Conservation (phyloP, 2,797 vertebrate species). For the Rhinichthys osculus region DNA sequence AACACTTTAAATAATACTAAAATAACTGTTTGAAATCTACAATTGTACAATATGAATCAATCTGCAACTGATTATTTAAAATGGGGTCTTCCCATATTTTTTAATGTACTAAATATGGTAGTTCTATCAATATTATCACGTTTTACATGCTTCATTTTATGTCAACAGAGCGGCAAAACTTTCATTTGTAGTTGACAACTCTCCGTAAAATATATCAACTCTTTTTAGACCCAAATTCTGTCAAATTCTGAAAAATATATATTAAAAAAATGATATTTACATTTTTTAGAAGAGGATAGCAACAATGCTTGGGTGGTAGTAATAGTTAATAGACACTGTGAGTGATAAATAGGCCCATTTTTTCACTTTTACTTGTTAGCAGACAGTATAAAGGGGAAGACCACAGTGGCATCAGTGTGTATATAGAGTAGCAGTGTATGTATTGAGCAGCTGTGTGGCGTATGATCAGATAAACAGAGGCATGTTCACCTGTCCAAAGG, state of each 20-base stretch:
- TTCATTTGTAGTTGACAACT: not conserved
- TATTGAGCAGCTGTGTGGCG: not conserved
- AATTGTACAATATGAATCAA: not conserved
- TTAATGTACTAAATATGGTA: not conserved
- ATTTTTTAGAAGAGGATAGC: not conserved
- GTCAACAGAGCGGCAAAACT: not conserved
- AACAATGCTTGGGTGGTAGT: not conserved
- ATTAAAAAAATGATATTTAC: not conserved
- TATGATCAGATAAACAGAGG: not conserved
- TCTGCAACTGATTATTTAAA: not conserved
- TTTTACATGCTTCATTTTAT: not conserved
- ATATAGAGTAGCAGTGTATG: not conserved
- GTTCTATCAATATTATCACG: not conserved
- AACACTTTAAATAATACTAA: not conserved
- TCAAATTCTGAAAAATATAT: not conserved
- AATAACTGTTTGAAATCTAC: not conserved
- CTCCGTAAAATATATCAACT: not conserved
- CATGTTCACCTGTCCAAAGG: constrained; percentile 91
- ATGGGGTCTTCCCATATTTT: not conserved
- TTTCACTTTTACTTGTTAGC: not conserved
- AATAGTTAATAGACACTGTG: not conserved
- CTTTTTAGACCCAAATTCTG: not conserved
- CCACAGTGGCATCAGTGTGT: not conserved
- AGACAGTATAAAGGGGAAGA: not conserved
- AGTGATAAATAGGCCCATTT: not conserved